phyloP scores from a whole-genome alignment of 2,797 vertebrate species.

The Myotis planiceps region DNA sequence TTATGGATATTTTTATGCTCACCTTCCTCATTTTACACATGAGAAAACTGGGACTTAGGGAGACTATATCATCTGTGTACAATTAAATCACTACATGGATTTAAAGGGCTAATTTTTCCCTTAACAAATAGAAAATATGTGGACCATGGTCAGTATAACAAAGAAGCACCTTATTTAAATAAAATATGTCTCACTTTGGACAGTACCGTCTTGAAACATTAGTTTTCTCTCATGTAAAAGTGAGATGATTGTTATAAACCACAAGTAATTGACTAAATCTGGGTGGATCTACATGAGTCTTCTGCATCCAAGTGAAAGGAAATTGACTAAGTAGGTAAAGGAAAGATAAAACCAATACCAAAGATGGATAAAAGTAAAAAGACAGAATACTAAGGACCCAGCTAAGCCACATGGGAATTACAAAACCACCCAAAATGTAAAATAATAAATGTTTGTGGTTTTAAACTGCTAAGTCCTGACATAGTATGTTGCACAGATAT shows the following conservation, averaged over 20 bases:
- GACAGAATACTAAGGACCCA: not conserved
- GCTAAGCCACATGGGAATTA: not conserved
- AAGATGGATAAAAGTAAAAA: not conserved
- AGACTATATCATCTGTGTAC: not conserved
- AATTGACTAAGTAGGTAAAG: not conserved
- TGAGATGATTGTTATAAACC: not conserved
- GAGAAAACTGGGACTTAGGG: slow-evolving; percentile 8
- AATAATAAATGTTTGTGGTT: not conserved
- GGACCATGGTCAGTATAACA: not conserved
- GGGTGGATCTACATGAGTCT: not conserved
- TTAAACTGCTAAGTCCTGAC: not conserved
- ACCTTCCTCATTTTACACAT: not conserved
- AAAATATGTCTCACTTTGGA: not conserved
- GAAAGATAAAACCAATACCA: not conserved
- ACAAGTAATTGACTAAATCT: not conserved
- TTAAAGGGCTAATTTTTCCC: not conserved
- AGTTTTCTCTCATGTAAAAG: not conserved
- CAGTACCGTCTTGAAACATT: not conserved
- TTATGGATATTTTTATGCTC: not conserved
- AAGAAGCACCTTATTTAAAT: not conserved
- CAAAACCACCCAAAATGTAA: not conserved
- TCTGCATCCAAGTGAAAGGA: not conserved
- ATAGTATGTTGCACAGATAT: not conserved
- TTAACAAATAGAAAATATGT: not conserved
- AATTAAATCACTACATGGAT: not conserved